Base-by-base conservation (phyloP, 2,113 vertebrate species). In the Ammodytes marinus region DNA sequence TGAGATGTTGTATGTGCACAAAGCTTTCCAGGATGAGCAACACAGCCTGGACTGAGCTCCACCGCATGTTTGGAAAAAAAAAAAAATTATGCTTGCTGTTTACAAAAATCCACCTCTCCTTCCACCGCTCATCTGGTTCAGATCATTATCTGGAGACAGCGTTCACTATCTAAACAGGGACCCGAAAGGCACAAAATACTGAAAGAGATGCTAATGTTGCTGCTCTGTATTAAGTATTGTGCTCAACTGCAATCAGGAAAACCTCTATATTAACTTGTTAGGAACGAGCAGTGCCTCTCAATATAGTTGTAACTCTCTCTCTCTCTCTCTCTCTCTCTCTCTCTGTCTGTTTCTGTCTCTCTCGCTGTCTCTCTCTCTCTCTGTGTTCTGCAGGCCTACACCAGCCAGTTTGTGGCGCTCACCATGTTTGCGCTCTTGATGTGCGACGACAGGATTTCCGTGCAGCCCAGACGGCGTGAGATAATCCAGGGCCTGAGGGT, bases 391-490 rank as follows among this genome's bases (percentile, higher is more conserved):
- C 88, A 99, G 98, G 98, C 98, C 14, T 99, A 99, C 59, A 99
- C 97, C 76, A 99, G 98, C 92, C 98, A 99, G 93, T 99, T 99
- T 66, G 97, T 99, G 69, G 97, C 98, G 1, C 92, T 99, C 19
- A 96, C 99, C 91, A 99, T 99, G 98, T 99, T 99, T 79, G 98
- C 98, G 0, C 96, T 99, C 49, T 92, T 99, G 96, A 98, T 99
- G 97, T 98, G 98, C 0, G 97, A 98, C 1, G 98, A 99, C 91
- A 95, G 98, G 50, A 99, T 99, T 85, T 99, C 98, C 8, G 95
- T 99, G 96, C 97, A 99, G 91, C 96, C 97, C n/a, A 94, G 98
- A 77, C 97, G 98, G 17, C 96, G 96, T 86, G 97, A 99, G 79
- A 99, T 99, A 85, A 96, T 99, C 92, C 94, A 97, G 8, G 98